phyloP scores from a whole-genome alignment of 2,888 invertebrate species.

The Drosophila barbarae region DNA sequence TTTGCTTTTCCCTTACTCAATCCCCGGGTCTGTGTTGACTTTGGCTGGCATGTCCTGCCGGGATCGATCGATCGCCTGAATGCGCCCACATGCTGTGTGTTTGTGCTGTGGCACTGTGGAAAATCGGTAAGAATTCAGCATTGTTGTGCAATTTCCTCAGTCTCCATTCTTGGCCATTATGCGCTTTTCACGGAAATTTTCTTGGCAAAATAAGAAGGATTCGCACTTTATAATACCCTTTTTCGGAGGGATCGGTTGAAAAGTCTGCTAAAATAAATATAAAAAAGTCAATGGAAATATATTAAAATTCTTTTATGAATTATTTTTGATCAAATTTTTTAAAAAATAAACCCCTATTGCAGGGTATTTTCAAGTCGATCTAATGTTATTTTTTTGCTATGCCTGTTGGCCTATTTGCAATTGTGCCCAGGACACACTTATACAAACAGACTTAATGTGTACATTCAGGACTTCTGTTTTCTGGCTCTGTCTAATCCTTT shows the following conservation, averaged over 20 bases:
- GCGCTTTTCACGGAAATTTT: slow-evolving; percentile 64
- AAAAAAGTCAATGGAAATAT: background rate
- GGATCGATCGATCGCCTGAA: slow-evolving; percentile 39
- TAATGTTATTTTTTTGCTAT: background rate
- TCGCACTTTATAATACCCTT: slow-evolving; percentile 11
- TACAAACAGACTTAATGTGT: slow-evolving; percentile 41
- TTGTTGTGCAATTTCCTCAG: slow-evolving; percentile 54
- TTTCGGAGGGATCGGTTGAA: no score
- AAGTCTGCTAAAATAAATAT: background rate
- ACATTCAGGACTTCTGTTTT: slow-evolving; percentile 33
- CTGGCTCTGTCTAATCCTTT: slow-evolving; percentile 58
- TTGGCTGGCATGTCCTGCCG: slow-evolving; percentile 29
- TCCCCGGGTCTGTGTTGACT: slow-evolving; percentile 40
- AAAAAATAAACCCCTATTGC: background rate
- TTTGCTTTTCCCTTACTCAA: slow-evolving; percentile 56
- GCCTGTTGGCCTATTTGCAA: slow-evolving; percentile 28
- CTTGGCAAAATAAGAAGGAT: slow-evolving; percentile 39
- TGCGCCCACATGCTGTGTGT: slow-evolving; percentile 70
- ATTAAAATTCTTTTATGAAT: background rate
- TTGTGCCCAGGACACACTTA: slow-evolving; percentile 1
- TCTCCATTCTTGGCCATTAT: slow-evolving; percentile 48
- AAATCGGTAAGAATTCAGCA: slow-evolving; percentile 50
- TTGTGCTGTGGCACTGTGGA: slow-evolving; percentile 41
- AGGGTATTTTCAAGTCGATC: slow-evolving; percentile 10
- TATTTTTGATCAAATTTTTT: background rate